phyloP scores from a whole-genome alignment of 2,797 vertebrate species.

The Parauchenoglanis ngamensis region DNA sequence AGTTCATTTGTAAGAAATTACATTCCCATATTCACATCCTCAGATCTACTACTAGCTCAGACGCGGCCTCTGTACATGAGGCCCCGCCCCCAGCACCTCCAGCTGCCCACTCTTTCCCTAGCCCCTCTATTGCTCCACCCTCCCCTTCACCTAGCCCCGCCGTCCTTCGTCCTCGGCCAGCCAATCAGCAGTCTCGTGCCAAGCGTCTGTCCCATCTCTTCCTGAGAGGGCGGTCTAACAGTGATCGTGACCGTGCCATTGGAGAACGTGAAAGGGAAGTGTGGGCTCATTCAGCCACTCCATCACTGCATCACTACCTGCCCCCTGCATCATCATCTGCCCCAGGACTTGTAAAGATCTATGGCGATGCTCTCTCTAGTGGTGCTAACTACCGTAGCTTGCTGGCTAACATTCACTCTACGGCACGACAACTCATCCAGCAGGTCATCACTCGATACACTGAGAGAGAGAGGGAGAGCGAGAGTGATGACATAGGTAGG shows the following conservation, averaged over 20 bases:
- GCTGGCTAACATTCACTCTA: constrained; percentile 78
- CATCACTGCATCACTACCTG: constrained; percentile 79
- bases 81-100: constrained; percentile 74
- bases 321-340: constrained; percentile 76
- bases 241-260: constrained; percentile 75
- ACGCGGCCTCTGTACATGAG: constrained; percentile 80
- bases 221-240: constrained; percentile 81
- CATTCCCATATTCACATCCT: constrained; percentile 53
- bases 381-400: constrained; percentile 84
- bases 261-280: constrained; percentile 73
- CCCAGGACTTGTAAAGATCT: constrained; percentile 83
- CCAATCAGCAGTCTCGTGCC: constrained; percentile 79
- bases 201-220: constrained; percentile 91
- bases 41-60: constrained; percentile 82
- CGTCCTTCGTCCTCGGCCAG: constrained; percentile 77
- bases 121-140: constrained; percentile 77
- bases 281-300: constrained; percentile 74
- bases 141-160: constrained; percentile 75
- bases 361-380: constrained; percentile 80
- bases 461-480: constrained; percentile 76
- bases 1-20: constrained; percentile 54
- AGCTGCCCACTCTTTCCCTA: constrained; percentile 82
- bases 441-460: constrained; percentile 84
- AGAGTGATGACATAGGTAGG: constrained; percentile 76
- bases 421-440: constrained; percentile 77